phyloP scores from a whole-genome alignment of 2,888 invertebrate species.

The Torymus auratus region DNA sequence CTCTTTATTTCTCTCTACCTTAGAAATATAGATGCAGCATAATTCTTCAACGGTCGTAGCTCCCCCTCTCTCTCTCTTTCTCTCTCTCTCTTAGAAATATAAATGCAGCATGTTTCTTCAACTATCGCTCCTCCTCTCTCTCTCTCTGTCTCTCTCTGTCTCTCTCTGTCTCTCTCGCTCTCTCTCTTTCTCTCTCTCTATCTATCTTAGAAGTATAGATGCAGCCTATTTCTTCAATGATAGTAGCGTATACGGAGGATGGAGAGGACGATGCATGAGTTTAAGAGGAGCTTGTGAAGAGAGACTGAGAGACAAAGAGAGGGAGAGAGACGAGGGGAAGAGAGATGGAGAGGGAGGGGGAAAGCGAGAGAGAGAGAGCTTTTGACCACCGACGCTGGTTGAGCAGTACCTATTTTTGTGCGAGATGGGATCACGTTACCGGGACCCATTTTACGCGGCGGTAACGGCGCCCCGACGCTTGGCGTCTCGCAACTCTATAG shows the following conservation, averaged over 20 bases:
- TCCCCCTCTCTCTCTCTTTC: no score
- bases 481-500: slow-evolving; percentile 63
- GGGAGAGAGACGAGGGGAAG: background rate
- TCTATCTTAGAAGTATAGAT: slow-evolving; percentile 51
- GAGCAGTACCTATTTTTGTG: slow-evolving; percentile 78
- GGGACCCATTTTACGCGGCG: slow-evolving; percentile 81
- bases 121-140: background rate
- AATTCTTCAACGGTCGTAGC: no score
- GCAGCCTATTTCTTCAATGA: slow-evolving; percentile 66
- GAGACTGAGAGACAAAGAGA: background rate
- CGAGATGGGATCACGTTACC: slow-evolving; percentile 81
- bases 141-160: background rate
- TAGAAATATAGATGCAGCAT: no score
- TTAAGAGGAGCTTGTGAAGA: no score
- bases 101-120: no score
- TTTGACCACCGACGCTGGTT: slow-evolving; percentile 56
- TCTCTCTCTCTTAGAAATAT: no score
- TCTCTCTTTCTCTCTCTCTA: no score
- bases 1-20: no score
- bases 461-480: slow-evolving; percentile 63
- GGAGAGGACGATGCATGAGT: background rate
- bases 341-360: background rate
- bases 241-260: slow-evolving; percentile 37
- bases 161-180: no score
- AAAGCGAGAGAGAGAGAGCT: slow-evolving; percentile 8